phyloP scores from a whole-genome alignment of 1,140 invertebrate species.

The Delia radicum region DNA sequence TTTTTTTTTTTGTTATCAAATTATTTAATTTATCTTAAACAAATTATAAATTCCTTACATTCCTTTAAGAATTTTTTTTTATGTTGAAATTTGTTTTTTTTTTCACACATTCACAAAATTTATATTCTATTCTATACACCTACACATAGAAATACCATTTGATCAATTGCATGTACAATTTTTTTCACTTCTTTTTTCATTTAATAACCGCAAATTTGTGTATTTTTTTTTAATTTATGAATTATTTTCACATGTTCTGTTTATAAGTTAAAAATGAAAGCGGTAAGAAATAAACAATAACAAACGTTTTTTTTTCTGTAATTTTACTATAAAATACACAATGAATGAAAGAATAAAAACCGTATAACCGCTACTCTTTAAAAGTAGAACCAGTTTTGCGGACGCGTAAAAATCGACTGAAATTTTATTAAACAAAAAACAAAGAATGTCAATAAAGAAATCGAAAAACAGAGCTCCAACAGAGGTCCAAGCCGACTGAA shows the following conservation, averaged over 20 bases:
- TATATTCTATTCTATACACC: neutral
- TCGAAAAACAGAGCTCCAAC: no score
- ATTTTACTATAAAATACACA: neutral
- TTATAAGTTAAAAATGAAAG: neutral
- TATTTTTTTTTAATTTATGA: neutral
- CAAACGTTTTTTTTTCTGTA: neutral
- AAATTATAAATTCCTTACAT: no score
- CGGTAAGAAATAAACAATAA: neutral
- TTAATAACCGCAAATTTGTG: neutral
- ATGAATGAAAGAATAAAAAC: neutral
- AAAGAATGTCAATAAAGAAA: neutral
- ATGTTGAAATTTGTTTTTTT: neutral
- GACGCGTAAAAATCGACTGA: constrained; percentile 13
- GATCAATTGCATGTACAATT: no score
- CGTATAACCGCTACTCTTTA: neutral
- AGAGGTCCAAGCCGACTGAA: no score
- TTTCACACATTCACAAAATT: neutral
- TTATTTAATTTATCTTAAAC: no score
- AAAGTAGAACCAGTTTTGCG: neutral
- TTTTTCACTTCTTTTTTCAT: neutral
- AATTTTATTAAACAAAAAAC: constrained; percentile 5
- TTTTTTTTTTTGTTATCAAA: no score
- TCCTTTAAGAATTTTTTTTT: neutral
- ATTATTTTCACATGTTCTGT: neutral
- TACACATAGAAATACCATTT: neutral